Conservation (phyloP, 1,140 invertebrate species). For the Thaumetopoea pityocampa region DNA sequence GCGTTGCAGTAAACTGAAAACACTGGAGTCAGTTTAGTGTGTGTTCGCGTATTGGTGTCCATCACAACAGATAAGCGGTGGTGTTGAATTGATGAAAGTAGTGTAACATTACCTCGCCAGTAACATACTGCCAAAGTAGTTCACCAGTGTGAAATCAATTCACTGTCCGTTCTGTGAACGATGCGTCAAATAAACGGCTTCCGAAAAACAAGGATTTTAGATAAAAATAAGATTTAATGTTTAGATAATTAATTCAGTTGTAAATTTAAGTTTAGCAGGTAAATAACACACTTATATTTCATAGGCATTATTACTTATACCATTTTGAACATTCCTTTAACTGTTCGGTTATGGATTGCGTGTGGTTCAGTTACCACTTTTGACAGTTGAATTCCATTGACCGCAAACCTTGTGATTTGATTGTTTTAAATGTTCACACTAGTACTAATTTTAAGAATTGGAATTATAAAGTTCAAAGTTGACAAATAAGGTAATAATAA, state of each 20-base stretch:
- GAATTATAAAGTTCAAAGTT: slow-evolving; percentile 71
- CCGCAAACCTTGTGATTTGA: neutral
- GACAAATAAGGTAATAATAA: slow-evolving; percentile 69
- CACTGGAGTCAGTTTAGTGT: slow-evolving; percentile 42
- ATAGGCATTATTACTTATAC: slow-evolving; percentile 75
- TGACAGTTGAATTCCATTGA: neutral
- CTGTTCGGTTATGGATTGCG: slow-evolving; percentile 56
- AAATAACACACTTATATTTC: slow-evolving; percentile 69
- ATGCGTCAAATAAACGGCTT: slow-evolving; percentile 65
- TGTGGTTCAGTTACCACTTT: slow-evolving; percentile 31
- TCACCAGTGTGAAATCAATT: slow-evolving; percentile 65
- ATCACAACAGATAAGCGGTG: slow-evolving; percentile 47
- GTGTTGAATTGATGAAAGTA: slow-evolving; percentile 49
- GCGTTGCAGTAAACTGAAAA: slow-evolving; percentile 69
- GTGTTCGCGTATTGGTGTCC: slow-evolving; percentile 63
- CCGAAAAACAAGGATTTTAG: slow-evolving; percentile 66
- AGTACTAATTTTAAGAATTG: slow-evolving; percentile 63
- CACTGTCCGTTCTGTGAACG: slow-evolving; percentile 73
- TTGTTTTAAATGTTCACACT: slow-evolving; percentile 36
- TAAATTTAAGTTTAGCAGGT: slow-evolving; percentile 74
- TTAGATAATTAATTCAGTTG: slow-evolving; percentile 72
- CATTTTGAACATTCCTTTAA: slow-evolving; percentile 73
- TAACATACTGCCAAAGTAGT: slow-evolving; percentile 72
- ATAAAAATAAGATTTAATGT: slow-evolving; percentile 65
- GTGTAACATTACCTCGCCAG: slow-evolving; percentile 52